Percentiles rank a stretch among this genome's conserved stretches.
Conservation (phyloP, 2,888 invertebrate genomes). For the Hesperia comma region DNA sequence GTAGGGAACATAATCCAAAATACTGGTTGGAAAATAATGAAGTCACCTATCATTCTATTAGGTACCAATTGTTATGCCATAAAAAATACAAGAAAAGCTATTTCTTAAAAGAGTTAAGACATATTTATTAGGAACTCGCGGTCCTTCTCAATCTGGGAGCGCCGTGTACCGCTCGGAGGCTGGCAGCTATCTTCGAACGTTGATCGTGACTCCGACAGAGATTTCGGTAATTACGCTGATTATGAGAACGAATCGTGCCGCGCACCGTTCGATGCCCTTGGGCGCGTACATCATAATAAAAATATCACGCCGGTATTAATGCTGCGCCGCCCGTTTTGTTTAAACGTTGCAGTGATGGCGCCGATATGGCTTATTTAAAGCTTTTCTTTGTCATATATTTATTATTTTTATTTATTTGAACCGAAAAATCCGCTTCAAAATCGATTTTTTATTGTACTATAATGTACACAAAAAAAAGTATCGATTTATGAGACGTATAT, state of each 20-base stretch:
- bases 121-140: not conserved
- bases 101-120: not conserved
- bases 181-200: conserved; percentile 76
- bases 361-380: too few relatives aligned
- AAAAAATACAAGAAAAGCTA: too few relatives aligned
- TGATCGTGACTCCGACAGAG: conserved; percentile 80
- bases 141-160: conserved; percentile 49
- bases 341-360: conserved; percentile 20
- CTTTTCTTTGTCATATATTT: too few relatives aligned
- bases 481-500: too few relatives aligned
- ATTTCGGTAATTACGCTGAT: conserved; percentile 81
- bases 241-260: conserved; percentile 69
- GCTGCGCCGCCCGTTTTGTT: conserved; percentile 24
- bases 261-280: conserved; percentile 37
- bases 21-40: too few relatives aligned
- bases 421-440: too few relatives aligned
- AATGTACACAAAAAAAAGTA: too few relatives aligned
- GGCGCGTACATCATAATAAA: conserved; percentile 37
- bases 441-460: too few relatives aligned
- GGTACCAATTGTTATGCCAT: too few relatives aligned
- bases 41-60: too few relatives aligned
- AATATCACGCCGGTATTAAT: conserved; percentile 32
- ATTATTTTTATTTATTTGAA: too few relatives aligned
- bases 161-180: conserved; percentile 65
- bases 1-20: too few relatives aligned